phyloP scores from a whole-genome alignment of 2,113 vertebrate species.

The Trematocara stigmaticum region DNA sequence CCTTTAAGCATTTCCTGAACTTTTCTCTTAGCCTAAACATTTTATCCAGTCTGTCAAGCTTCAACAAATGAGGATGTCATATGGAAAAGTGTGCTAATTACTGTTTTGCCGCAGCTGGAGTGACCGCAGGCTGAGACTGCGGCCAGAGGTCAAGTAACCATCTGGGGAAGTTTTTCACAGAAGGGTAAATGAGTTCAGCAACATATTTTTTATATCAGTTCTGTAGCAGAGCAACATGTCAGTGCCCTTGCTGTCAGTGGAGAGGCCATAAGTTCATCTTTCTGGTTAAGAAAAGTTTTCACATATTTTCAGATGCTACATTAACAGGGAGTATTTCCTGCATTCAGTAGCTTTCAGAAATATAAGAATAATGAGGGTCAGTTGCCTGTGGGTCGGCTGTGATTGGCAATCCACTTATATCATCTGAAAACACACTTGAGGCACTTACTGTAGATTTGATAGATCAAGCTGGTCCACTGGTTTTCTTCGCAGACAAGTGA shows the following conservation, averaged over 20 bases:
- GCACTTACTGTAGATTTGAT: not conserved
- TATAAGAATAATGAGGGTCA: not conserved
- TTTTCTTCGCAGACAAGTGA: not conserved
- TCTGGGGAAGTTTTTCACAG: not conserved
- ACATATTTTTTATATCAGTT: not conserved
- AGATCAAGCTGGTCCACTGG: not conserved
- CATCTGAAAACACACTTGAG: not conserved
- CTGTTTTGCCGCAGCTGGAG: not conserved
- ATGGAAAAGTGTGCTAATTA: not conserved
- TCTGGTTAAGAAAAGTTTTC: not conserved
- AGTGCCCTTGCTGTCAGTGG: not conserved
- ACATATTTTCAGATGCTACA: not conserved
- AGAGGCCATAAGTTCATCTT: not conserved
- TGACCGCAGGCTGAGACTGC: not conserved
- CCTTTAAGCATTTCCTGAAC: not conserved
- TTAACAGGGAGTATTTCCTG: not conserved
- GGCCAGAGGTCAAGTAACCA: not conserved
- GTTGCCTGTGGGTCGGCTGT: not conserved
- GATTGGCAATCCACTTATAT: not conserved
- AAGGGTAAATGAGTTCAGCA: not conserved
- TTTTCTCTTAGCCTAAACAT: not conserved
- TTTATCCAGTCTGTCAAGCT: not conserved
- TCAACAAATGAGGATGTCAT: not conserved
- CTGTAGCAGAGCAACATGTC: not conserved
- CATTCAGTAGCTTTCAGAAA: not conserved